Evolutionary conservation across 1,140 invertebrate genomes (phyloP), one percentile per base, ranked within the genome.

Genomic region (Drosophila nigrodunni): DNA sequence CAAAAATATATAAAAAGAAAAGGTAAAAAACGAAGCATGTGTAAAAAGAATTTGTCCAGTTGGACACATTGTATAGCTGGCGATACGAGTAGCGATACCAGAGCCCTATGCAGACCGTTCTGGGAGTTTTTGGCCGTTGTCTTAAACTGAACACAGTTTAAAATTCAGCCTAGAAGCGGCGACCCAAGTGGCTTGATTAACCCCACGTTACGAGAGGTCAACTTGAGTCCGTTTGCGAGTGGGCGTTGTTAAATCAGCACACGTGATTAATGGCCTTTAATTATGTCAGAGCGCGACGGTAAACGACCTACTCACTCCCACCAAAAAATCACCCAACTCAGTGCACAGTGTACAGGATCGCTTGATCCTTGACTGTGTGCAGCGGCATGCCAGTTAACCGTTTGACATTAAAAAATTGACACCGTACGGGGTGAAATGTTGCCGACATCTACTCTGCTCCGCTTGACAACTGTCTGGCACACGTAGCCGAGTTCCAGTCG

Each of bases 321-420:
- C 34, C 7, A 43, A 30, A 6, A 30, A 30, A 25, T 4, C 25
- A 30, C 25, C 25, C 25, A 30, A 30, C 30, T 37, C 30, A 57
- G 30, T 15, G 52, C 64, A n/a, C n/a, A n/a, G n/a, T n/a, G n/a
- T 18, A 13, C 57, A 49, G 46, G 55, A 49, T 50, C 61, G 61
- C 35, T 41, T 25, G 61, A 64, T 64, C 61, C 61, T 62, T 41
- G 35, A 18, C 37, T 39, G 11, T 68, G 34, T 54, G 73, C 61
- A 79, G 78, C 73, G 80, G 81, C 66, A 83, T 82, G 83, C 74
- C 78, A 81, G 85, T 89, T 89, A 89, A 85, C 75, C 85, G 80
- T 77, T 89, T 89, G 85, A 90, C 85, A 90, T 89, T 89, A 91
- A 91, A 91, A 91, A 91, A 85, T 90, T 91, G 90, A 91, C 90